Evolutionary conservation across 1,140 invertebrate species (phyloP), one percentile per base, ranked within the genome.

Genomic region (Cataglyphis hispanica): DNA sequence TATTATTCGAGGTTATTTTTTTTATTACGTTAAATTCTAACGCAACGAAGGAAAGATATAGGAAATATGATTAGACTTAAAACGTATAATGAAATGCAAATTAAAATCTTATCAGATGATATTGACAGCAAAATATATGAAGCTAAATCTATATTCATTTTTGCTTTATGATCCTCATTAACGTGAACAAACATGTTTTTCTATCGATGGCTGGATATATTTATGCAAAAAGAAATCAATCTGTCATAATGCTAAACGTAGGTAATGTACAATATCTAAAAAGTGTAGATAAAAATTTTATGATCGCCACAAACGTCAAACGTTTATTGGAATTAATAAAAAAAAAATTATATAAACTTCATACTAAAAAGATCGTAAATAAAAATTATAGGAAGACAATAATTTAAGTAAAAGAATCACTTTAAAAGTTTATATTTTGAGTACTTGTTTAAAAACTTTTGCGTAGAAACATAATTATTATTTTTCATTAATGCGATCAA

Each of bases 141-240:
- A 66, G 25, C 16, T 50, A 78, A 63, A 78, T 67, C 76, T 6
- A 34, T 27, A 50, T 80, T 5, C 31, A 80, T 53, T 80, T 53
- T 80, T 80, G 22, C 63, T 37, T 80, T 27, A 69, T 25, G 63
- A 53, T 43, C 40, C 67, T 80, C 60, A 31, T 22, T 43, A 69
- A 69, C 22, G 13, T 34, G 63, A 67, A 50, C 31, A 80, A 80
- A 80, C 63, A 69, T 80, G 76, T 80, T 69, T 80, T 80, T 67
- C 31, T 27, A 16, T 10, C 43, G 13, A 34, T 1, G 5, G 31
- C 31, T 67, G n/a, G 13, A 56, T 43, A 19, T 78, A 80, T 13
- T 53, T 19, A 69, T 37, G 46, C 46, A 80, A 80, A 80, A 50
- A 78, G 11, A 16, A 69, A 37, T 80, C n/a, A 67, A 27, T 56